phyloP scores from a whole-genome alignment of 2,888 invertebrate genomes.

The Phyllotreta cruciferae region DNA sequence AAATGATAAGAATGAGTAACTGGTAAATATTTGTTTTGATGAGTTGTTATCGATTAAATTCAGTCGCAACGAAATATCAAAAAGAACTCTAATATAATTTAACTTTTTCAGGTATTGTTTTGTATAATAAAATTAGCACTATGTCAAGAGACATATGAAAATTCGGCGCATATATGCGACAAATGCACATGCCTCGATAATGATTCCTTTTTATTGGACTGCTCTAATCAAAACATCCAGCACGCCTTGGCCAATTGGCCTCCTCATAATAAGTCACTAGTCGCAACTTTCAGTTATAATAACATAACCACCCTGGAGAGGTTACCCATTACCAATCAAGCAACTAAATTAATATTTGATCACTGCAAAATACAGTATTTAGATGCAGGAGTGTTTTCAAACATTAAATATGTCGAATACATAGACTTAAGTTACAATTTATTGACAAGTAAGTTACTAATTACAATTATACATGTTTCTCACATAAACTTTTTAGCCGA shows the following conservation, averaged over 20 bases:
- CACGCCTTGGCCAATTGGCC: constrained; percentile 58
- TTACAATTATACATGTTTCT: not conserved
- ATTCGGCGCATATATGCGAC: constrained; percentile 44
- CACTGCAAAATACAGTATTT: constrained; percentile 64
- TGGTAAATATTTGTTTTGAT: too few relatives aligned
- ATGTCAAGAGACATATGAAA: constrained; percentile 41
- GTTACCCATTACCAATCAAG: constrained; percentile 60
- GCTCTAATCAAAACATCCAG: constrained; percentile 47
- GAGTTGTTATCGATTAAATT: not conserved
- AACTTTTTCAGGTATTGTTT: constrained; percentile 34
- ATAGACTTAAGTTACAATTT: constrained; percentile 67
- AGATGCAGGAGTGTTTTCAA: constrained; percentile 63
- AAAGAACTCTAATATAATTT: not conserved
- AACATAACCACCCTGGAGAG: constrained; percentile 60
- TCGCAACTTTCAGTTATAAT: constrained; percentile 67
- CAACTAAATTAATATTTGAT: constrained; percentile 63
- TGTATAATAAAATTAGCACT: constrained; percentile 22
- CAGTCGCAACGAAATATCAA: not conserved
- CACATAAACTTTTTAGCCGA: constrained; percentile 60
- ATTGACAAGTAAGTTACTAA: constrained; percentile 61
- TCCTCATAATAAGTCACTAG: constrained; percentile 55
- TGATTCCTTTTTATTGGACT: constrained; percentile 51
- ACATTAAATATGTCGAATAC: constrained; percentile 62
- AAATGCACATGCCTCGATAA: constrained; percentile 50
- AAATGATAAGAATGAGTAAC: too few relatives aligned